phyloP scores from a whole-genome alignment of 2,888 invertebrate species.

The Drosophila melanosoma region DNA sequence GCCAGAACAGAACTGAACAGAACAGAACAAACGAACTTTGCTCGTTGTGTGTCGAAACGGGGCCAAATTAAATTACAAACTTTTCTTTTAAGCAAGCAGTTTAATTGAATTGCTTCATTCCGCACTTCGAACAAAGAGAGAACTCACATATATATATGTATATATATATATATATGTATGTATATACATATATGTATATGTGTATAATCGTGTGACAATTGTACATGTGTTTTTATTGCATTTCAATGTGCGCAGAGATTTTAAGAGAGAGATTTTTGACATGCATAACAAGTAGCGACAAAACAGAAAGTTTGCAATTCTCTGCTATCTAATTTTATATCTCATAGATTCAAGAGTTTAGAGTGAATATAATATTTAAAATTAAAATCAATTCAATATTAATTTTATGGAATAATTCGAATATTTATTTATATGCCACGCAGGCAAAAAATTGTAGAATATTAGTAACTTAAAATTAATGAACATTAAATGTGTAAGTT shows the following conservation, averaged over 20 bases:
- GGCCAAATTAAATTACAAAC: constrained; percentile 73
- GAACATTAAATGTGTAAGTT: not conserved
- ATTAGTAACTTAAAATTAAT: not conserved
- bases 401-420: not conserved
- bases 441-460: not conserved
- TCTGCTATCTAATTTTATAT: not conserved
- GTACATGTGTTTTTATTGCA: constrained; percentile 36
- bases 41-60: constrained; percentile 51
- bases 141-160: not conserved
- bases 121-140: constrained; percentile 10
- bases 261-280: constrained; percentile 10
- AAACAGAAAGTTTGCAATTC: constrained; percentile 7
- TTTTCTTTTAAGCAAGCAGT: constrained; percentile 70
- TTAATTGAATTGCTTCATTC: constrained; percentile 67
- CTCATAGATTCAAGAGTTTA: not conserved
- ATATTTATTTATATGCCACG: not conserved
- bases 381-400: not conserved
- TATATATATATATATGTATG: not conserved
- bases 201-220: constrained; percentile 4
- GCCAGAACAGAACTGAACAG: constrained; percentile 16
- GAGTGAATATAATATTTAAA: not conserved
- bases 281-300: constrained; percentile 1
- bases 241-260: constrained; percentile 33
- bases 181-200: not conserved
- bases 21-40: constrained; percentile 36